Evolutionary conservation across 2,888 invertebrate species (phyloP), one percentile per base, ranked within the genome.

Genomic region (Glyphotaelius pellucidus): DNA sequence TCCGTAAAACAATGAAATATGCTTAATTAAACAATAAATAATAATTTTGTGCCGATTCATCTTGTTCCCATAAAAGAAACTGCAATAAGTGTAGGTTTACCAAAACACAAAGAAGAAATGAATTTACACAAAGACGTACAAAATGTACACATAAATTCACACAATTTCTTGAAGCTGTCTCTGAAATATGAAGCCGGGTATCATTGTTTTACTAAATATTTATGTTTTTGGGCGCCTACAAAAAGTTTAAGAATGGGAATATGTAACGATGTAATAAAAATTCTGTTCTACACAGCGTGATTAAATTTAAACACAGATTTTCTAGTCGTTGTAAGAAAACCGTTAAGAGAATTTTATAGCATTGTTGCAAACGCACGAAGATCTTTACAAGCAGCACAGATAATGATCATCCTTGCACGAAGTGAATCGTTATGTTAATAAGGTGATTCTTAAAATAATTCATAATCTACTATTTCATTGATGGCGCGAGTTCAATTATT

Each of bases 31-130:
- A 79, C 79, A 35, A 89, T 89, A 79, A 32, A 79, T 38, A 79
- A 79, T 89, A 89, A 80, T 89, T 89, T 79, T 31, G 79, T 89
- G 79, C 19, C 32, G 67, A 89, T 89, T 89, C 88, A 89, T 35
- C 79, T 89, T 89, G 35, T 89, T 89, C 32, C 67, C 79, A 79
- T 79, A 88, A 88, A 35, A 67, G 19, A 32, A 67, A 32, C 38
- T 32, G 85, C 42, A 86, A 42, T 42, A 42, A n/a, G 42, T 86
- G 86, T 42, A 42, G 38, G 42, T 30, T 42, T 42, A 86, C 38
- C 25, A 30, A 42, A 42, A 42, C 42, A 38, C 86, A 86, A 35
- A 86, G 86, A 86, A 42, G 42, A 86, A 25, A 86, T 83, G 86
- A 86, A 86, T 42, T n/a, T 42, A 86, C n/a, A 67, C 67, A 67